These are phyloP conservation scores for Siphamia tubifer DNA, from an alignment of 2,113 vertebrate genomes.

Conservation along the genomic window DNA sequence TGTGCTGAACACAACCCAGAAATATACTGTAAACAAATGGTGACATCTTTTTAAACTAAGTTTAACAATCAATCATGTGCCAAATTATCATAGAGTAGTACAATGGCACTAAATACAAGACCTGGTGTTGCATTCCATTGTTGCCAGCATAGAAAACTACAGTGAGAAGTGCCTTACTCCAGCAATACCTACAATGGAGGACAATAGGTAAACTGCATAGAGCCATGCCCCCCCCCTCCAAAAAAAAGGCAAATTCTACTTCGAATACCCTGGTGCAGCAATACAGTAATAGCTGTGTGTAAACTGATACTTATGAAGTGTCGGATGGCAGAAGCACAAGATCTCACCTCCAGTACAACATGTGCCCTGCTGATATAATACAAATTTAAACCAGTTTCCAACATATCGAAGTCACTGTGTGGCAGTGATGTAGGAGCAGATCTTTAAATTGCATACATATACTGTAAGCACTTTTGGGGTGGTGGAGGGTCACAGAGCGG, in stretches of 20 bases:
- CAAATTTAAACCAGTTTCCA: not conserved
- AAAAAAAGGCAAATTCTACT: slow-evolving; percentile 23
- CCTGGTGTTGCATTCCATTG: not conserved
- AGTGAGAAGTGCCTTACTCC: not conserved
- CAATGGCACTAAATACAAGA: not conserved
- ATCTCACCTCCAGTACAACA: not conserved
- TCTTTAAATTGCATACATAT: not conserved
- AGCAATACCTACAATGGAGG: not conserved
- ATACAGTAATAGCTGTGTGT: not conserved
- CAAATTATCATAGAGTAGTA: slow-evolving; percentile 2
- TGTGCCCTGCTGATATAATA: not conserved
- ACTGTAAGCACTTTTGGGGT: slow-evolving; percentile 1
- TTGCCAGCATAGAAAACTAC: slow-evolving; percentile 1
- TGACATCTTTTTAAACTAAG: slow-evolving; percentile 3
- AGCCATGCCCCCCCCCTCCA: not conserved
- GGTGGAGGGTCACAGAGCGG: not conserved
- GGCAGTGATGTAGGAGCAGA: slow-evolving; percentile 23
- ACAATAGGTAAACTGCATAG: slow-evolving; percentile 39
- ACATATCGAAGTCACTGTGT: not conserved
- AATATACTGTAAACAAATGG: not conserved
- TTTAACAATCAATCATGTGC: not conserved
- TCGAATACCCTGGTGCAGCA: slow-evolving; percentile 10
- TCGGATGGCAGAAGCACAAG: not conserved
- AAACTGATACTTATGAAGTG: slow-evolving; percentile 11
- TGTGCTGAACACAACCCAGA: slow-evolving; percentile 36